Evolutionary conservation across 2,888 invertebrate species (phyloP), one percentile per base, ranked within the genome.

Genomic region (Lepidochrysops patricia): DNA sequence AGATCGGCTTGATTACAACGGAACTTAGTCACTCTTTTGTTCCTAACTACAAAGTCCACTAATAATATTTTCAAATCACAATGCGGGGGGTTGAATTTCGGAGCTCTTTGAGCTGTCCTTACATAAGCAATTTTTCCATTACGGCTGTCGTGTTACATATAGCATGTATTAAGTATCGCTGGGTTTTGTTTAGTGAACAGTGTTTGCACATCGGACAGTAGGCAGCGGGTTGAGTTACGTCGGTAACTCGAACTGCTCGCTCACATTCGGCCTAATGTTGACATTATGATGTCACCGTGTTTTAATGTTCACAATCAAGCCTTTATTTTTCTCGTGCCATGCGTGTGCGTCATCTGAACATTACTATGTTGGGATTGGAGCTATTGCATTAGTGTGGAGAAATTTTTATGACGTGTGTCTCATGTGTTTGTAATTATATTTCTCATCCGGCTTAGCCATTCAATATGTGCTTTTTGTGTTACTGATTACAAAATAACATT

Each of bases 231-330:
- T 9, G 54, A 5, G 54, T 71, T 70, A 67, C 70, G 70, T 72
- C 70, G 64, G 76, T 78, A 76, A 78, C 74, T 69, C 68, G 76
- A 79, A 72, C 72, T 64, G 69, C 60, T 66, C 64, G 63, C 64
- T 71, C 71, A 71, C 71, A 74, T 77, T 73, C 69, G 69, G 72
- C 66, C 67, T 66, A 66, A 62, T 75, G 74, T 75, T 76, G 70
- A 73, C 71, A 69, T 37, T 68, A 71, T 80, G 80, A 83, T 77
- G 79, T 82, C 82, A 83, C 69, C 72, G 71, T 69, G 73, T 72
- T 73, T 70, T 68, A 69, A 67, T 67, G 69, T 66, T 70, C 67
- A 79, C 77, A 77, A 73, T 73, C 66, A 64, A 64, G 69, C 67
- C 71, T 70, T 64, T 79, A 71, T 75, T 76, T 72, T 71, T 74